Conservation (phyloP, 2,797 vertebrate species). For the Alauda arvensis region DNA sequence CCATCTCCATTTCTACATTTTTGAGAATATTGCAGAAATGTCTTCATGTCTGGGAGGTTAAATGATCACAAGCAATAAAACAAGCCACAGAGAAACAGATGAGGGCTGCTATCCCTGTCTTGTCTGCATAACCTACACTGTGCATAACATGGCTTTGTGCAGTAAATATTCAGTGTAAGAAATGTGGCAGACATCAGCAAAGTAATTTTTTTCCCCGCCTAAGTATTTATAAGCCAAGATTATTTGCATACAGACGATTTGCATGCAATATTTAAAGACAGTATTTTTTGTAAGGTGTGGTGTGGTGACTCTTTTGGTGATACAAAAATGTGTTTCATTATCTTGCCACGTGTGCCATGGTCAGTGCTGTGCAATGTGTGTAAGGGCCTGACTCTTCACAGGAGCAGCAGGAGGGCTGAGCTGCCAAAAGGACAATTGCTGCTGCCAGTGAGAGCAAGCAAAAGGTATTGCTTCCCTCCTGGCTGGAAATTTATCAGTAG, state of each 20-base stretch:
- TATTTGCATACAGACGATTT: neutral
- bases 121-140: neutral
- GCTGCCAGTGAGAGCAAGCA: neutral
- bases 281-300: neutral
- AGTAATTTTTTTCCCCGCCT: fast-evolving
- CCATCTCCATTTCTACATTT: neutral
- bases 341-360: neutral
- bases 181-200: neutral
- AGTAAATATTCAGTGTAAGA: neutral
- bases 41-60: neutral
- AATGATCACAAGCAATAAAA: neutral
- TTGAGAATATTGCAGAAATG: neutral
- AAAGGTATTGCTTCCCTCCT: neutral
- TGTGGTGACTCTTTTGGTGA: neutral
- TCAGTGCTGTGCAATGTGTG: neutral
- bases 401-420: neutral
- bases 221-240: neutral
- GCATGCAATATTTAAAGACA: neutral
- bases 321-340: neutral
- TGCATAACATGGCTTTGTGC: neutral
- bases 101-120: neutral
- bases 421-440: neutral
- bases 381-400: neutral
- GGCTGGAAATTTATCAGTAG: neutral
- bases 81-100: neutral